Conservation (phyloP, 2,797 vertebrate species). For the Paratrypauchen microcephalus region DNA sequence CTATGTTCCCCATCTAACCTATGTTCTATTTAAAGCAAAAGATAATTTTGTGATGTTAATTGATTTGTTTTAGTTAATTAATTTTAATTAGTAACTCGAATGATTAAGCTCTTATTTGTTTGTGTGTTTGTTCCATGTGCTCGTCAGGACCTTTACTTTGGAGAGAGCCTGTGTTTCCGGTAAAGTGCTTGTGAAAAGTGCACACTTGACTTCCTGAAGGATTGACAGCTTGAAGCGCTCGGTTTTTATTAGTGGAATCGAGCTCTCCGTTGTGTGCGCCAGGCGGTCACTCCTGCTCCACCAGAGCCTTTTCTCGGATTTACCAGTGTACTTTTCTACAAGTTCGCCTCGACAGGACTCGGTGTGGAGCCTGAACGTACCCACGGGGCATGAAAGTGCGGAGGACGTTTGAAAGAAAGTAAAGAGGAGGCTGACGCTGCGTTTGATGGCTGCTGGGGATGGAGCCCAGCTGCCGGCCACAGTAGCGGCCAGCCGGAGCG, state of each 20-base stretch:
- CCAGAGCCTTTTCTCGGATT: conserved; percentile 11
- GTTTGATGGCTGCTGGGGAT: conserved; percentile 83
- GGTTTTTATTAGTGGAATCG: conserved; percentile 11
- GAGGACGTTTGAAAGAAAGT: conserved; percentile 41
- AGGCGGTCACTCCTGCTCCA: not conserved
- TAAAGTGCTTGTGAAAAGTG: accelerated
- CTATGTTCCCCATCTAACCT: not conserved
- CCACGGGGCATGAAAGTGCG: conserved; percentile 48
- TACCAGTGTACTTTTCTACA: conserved; percentile 23
- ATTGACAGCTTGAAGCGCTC: conserved; percentile 54
- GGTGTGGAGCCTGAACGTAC: conserved; percentile 8
- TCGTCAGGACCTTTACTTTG: conserved; percentile 49
- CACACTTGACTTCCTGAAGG: conserved; percentile 51
- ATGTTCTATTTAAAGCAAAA: not conserved
- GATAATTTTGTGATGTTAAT: not conserved
- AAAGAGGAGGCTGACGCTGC: conserved; percentile 52
- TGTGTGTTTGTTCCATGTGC: too few relatives aligned
- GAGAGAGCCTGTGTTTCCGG: accelerated
- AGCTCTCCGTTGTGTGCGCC: conserved; percentile 34
- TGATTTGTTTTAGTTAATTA: too few relatives aligned
- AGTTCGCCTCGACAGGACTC: conserved; percentile 8
- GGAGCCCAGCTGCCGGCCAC: conserved; percentile 82
- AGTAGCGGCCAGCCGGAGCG: conserved; percentile 83
- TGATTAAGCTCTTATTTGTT: not conserved
- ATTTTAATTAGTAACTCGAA: too few relatives aligned